Percentiles rank a stretch among this genome's conserved stretches.
phyloP scores from a whole-genome alignment of 2,797 vertebrate genomes.

The Ctenopoma kingsleyae region DNA sequence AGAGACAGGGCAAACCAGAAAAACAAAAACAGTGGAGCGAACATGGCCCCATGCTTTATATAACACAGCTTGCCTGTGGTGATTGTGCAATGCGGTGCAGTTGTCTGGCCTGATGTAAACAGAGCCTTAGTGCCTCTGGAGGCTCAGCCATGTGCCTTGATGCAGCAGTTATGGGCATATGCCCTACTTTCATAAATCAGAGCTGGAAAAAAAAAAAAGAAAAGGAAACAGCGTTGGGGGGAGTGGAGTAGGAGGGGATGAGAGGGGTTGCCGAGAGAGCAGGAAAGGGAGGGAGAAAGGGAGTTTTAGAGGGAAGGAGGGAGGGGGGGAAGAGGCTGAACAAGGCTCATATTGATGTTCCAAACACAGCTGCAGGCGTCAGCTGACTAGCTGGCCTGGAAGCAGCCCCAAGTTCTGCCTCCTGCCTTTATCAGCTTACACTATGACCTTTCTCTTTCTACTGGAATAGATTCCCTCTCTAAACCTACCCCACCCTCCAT shows the following conservation, averaged over 20 bases:
- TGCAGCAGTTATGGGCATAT: slow-evolving; percentile 88
- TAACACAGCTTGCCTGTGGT: slow-evolving; percentile 77
- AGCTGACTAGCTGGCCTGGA: slow-evolving; percentile 88
- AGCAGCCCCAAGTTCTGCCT: slow-evolving; percentile 77
- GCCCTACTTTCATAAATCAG: slow-evolving; percentile 87
- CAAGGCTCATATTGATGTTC: slow-evolving; percentile 87
- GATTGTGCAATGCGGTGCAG: slow-evolving; percentile 80
- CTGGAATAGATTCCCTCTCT: slow-evolving; percentile 76
- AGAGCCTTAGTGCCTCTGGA: slow-evolving; percentile 77
- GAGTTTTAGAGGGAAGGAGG: slow-evolving; percentile 32
- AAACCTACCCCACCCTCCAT: slow-evolving; percentile 16
- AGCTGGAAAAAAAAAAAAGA: slow-evolving; percentile 68
- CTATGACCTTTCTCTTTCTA: slow-evolving; percentile 88
- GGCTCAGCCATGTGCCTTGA: slow-evolving; percentile 83
- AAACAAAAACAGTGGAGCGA: slow-evolving; percentile 62
- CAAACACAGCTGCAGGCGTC: slow-evolving; percentile 86
- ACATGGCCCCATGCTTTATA: slow-evolving; percentile 77
- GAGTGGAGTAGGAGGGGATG: slow-evolving; percentile 37
- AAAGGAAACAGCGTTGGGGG: slow-evolving; percentile 73
- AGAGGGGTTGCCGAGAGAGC: slow-evolving; percentile 69
- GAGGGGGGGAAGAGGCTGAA: slow-evolving; percentile 68
- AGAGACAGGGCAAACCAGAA: slow-evolving; percentile 38
- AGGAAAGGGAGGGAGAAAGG: slow-evolving; percentile 45
- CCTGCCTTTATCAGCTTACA: slow-evolving; percentile 85
- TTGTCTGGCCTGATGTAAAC: slow-evolving; percentile 84